These are phyloP conservation scores for Poecilia latipinna DNA, from an alignment of 2,113 vertebrate genomes.

Conservation along the genomic window DNA sequence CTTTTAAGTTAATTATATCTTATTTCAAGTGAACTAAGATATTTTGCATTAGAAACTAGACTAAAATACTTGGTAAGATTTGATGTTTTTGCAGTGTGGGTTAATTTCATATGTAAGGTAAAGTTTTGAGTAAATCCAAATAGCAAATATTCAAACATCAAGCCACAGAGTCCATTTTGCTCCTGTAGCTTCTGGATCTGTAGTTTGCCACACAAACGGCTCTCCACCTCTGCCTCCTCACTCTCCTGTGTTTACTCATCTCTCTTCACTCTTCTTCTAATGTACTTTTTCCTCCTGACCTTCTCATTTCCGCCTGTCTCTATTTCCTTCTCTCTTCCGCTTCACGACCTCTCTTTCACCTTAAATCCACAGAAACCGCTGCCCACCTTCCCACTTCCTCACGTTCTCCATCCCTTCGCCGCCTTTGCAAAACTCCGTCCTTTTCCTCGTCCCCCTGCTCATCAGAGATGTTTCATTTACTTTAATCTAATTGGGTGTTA, in stretches of 20 bases:
- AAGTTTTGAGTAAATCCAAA: too few relatives aligned
- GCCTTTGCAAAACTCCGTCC: constrained; percentile 20
- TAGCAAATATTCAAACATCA: not conserved
- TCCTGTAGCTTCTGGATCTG: not conserved
- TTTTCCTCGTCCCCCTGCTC: constrained; percentile 35
- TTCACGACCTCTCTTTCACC: constrained; percentile 45
- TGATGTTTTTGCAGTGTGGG: too few relatives aligned
- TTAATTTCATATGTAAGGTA: too few relatives aligned
- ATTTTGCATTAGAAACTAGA: too few relatives aligned
- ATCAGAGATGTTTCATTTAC: constrained; percentile 68
- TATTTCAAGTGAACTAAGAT: too few relatives aligned
- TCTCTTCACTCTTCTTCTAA: not conserved
- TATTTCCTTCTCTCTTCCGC: constrained; percentile 15
- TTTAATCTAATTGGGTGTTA: constrained; percentile 74
- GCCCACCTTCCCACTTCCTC: not conserved
- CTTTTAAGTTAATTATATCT: too few relatives aligned
- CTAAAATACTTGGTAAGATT: too few relatives aligned
- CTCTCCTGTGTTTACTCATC: constrained; percentile 28
- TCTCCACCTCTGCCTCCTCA: not conserved
- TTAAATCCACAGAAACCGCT: constrained; percentile 29
- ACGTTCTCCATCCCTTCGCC: constrained; percentile 2
- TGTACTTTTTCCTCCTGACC: not conserved
- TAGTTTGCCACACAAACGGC: not conserved
- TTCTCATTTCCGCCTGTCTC: constrained; percentile 14
- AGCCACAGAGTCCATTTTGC: not conserved